These are phyloP conservation scores for Sapayoa aenigma DNA, from an alignment of 2,113 vertebrate species.

Conservation along the genomic window DNA sequence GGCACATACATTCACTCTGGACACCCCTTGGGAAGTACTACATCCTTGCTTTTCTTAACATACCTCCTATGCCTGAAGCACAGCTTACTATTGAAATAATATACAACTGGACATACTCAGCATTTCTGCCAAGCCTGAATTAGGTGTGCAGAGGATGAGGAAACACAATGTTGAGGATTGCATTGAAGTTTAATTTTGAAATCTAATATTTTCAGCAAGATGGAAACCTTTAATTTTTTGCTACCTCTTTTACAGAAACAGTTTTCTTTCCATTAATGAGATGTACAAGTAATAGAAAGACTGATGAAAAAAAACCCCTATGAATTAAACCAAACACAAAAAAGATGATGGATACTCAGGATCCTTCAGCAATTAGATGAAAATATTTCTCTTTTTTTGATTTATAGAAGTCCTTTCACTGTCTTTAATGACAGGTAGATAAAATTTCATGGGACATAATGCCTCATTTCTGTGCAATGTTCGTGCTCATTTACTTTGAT, in stretches of 20 bases:
- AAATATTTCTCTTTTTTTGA: conserved; percentile 46
- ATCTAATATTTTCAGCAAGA: neutral
- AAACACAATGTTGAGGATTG: neutral
- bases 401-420: conserved; percentile 33
- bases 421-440: neutral
- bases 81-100: neutral
- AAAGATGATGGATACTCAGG: neutral
- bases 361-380: neutral
- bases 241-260: neutral
- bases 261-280: neutral
- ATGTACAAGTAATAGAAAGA: neutral
- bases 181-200: neutral
- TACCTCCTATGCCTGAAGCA: neutral
- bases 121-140: neutral
- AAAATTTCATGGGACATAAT: conserved; percentile 7
- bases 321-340: neutral
- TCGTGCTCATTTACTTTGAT: conserved; percentile 40
- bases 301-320: neutral
- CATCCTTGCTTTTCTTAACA: neutral
- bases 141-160: neutral
- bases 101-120: neutral
- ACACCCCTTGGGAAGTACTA: neutral
- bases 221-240: neutral
- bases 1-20: neutral
- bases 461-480: conserved; percentile 3